These are phyloP conservation scores for Zalophus californianus DNA, from an alignment of 2,797 vertebrate genomes.

Conservation along the genomic window DNA sequence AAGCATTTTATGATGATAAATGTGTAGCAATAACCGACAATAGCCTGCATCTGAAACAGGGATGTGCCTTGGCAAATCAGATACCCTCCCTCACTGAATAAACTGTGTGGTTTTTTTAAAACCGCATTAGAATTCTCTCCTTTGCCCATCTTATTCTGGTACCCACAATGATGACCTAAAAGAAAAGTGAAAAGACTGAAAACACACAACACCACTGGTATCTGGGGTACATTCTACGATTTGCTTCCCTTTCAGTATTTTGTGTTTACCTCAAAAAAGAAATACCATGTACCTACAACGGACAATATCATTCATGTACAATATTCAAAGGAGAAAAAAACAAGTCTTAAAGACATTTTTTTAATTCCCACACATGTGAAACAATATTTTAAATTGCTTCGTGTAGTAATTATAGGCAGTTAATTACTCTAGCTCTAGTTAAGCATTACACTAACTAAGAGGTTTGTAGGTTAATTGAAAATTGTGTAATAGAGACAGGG, in stretches of 20 bases:
- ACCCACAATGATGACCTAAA: constrained; percentile 77
- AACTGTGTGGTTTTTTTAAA: constrained; percentile 82
- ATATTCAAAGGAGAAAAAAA: constrained; percentile 62
- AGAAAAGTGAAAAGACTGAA: constrained; percentile 82
- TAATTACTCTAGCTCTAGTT: constrained; percentile 55
- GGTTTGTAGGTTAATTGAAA: constrained; percentile 43
- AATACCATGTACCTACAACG: constrained; percentile 16
- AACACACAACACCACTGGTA: constrained; percentile 27
- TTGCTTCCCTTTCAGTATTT: constrained; percentile 72
- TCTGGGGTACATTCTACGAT: constrained; percentile 70
- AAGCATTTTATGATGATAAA: constrained; percentile 87
- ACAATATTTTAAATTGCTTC: constrained; percentile 31
- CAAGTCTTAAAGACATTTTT: constrained; percentile 64
- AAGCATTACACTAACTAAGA: constrained; percentile 53
- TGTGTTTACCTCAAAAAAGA: constrained; percentile 77
- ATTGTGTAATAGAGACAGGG: not conserved
- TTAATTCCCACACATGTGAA: not conserved
- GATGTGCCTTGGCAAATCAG: constrained; percentile 80
- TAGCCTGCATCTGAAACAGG: constrained; percentile 74
- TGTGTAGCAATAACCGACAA: constrained; percentile 79
- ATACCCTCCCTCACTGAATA: constrained; percentile 79
- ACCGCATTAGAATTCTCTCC: constrained; percentile 85
- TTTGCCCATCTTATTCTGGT: constrained; percentile 78
- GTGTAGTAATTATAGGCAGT: constrained; percentile 45
- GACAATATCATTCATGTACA: constrained; percentile 35